Percentiles rank a stretch among this genome's conserved stretches.
phyloP scores from a whole-genome alignment of 2,797 vertebrate genomes.

The Gymnopithys bicolor region DNA sequence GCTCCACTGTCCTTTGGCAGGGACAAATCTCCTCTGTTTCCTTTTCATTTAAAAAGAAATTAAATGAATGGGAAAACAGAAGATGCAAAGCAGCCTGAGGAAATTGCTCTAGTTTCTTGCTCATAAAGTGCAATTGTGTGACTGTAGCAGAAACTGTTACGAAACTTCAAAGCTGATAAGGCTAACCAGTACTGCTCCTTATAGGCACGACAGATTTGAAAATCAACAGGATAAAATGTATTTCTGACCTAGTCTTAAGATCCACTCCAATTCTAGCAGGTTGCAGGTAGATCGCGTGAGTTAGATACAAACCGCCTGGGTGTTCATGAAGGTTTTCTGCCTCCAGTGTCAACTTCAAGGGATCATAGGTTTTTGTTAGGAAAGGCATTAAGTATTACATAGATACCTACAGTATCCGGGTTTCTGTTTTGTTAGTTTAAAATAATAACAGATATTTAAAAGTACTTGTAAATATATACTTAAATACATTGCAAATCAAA shows the following conservation, averaged over 20 bases:
- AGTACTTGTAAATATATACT: background rate
- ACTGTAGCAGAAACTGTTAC: background rate
- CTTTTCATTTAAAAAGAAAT: background rate
- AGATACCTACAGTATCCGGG: background rate
- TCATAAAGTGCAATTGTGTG: background rate
- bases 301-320: background rate
- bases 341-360: background rate
- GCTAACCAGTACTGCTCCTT: background rate
- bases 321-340: background rate
- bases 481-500: background rate
- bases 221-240: background rate
- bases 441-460: background rate
- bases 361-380: background rate
- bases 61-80: background rate
- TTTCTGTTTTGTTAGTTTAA: background rate
- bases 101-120: background rate
- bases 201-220: background rate
- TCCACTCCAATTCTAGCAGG: fast-evolving
- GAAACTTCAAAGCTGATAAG: background rate
- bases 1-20: background rate
- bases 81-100: conserved; percentile 23
- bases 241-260: background rate
- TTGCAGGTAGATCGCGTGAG: background rate
- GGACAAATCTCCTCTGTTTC: background rate
- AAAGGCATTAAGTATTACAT: background rate